These are phyloP conservation scores for Condylostylus longicornis DNA, from an alignment of 1,140 invertebrate species.

Conservation along the genomic window DNA sequence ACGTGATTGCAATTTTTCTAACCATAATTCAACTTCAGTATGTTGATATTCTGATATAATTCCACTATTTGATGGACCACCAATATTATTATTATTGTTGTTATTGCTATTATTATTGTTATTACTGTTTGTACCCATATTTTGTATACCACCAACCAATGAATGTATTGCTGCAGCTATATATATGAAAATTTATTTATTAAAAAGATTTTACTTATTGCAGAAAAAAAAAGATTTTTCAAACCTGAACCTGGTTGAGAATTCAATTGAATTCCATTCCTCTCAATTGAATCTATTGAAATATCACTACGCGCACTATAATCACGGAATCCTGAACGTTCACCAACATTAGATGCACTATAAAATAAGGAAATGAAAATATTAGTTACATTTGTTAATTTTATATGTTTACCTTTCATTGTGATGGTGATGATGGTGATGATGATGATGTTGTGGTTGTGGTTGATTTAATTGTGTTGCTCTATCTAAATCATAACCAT, in stretches of 20 bases:
- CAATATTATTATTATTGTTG: background rate
- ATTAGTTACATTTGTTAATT: too few species aligned
- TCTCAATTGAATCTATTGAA: conserved; percentile 60
- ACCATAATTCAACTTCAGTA: conserved; percentile 38
- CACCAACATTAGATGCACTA: conserved; percentile 14
- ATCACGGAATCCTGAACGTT: conserved; percentile 27
- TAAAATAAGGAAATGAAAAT: too few species aligned
- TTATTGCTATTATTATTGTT: background rate
- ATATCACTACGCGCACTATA: conserved; percentile 51
- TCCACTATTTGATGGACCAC: background rate
- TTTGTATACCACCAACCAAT: conserved; percentile 24
- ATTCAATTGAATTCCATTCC: too few species aligned
- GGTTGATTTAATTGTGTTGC: background rate
- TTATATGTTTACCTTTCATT: too few species aligned
- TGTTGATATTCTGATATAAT: background rate
- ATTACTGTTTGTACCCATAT: conserved; percentile 18
- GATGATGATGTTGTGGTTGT: background rate
- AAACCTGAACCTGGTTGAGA: too few species aligned
- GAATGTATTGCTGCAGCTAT: conserved; percentile 15
- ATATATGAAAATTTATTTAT: too few species aligned
- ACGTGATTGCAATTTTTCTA: conserved; percentile 56
- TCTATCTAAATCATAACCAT: conserved; percentile 5
- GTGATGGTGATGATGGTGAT: conserved; percentile 4
- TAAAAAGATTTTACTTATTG: too few species aligned
- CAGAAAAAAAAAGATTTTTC: too few species aligned